These are phyloP conservation scores for Chloroceryle amazona DNA, from an alignment of 2,797 vertebrate species.

Conservation along the genomic window DNA sequence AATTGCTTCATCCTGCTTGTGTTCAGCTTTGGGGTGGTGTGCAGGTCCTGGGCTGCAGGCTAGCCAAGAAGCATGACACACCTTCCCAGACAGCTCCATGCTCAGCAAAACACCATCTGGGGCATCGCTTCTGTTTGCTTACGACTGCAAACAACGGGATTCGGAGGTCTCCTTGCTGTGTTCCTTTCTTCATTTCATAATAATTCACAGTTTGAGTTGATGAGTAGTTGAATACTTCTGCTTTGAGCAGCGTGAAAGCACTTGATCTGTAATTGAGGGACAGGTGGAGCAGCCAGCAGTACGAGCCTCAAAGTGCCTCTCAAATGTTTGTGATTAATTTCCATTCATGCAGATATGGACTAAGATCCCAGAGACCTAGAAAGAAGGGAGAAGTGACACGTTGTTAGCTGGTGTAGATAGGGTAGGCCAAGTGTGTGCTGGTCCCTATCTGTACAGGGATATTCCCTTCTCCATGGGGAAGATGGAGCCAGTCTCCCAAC, in stretches of 20 bases:
- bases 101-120: neutral
- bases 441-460: no score
- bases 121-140: neutral
- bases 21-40: neutral
- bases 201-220: neutral
- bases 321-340: neutral
- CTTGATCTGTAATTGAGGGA: neutral
- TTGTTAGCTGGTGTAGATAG: neutral
- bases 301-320: neutral
- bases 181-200: neutral
- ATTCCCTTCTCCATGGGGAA: neutral
- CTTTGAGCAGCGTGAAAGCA: neutral
- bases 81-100: neutral
- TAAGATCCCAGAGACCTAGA: neutral
- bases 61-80: rapidly evolving
- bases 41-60: neutral
- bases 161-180: neutral
- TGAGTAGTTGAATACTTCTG: neutral
- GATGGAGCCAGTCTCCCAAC: rapidly evolving
- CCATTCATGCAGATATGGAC: neutral
- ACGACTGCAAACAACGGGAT: neutral
- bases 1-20: neutral
- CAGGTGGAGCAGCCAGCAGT: neutral
- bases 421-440: neutral
- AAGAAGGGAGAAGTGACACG: neutral